Base-by-base conservation (phyloP, 30 jellyfish, hydroid and myxozoan genomes). In the Morbakka virulenta region DNA sequence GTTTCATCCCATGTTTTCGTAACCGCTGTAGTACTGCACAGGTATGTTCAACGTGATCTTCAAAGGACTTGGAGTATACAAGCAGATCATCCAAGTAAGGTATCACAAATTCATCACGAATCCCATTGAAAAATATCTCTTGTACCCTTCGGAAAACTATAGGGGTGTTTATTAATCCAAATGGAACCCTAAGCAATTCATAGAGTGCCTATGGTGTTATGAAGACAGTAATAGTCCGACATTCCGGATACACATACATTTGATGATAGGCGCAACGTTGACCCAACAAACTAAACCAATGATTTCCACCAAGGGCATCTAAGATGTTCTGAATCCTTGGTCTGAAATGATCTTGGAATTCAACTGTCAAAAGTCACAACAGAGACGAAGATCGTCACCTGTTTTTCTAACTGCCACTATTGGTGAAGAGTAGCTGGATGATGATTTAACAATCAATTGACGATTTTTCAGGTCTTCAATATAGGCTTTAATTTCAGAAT, bases 151-250 rank as follows among this genome's bases (percentile, higher is more conserved):
- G 87, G 87, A 76, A 76, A 17, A 64, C 86, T 3, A 76, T 87
- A n/a, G 87, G 87, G 51, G 85, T 17, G 64, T 64, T 67, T 27
- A 35, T 64, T 51, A 72, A 32, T 3, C 86, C 87, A 57, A 76
- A 76, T 12, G 87, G 89, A 28, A 76, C 33, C 63, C 87, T 33
- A 17, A 41, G 13, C 57, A 41, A 41, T 41, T 41, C 17, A 35
- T 28, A 79, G 78, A 79, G 80, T 27, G 63, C 91, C 89, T 77
- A 67, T 26, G 90, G 90, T 28, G 90, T 79, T 20, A 34, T 47
- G 47, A 69, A 66, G 4, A 70, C 90, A 68, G 88, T 68, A 14
- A 28, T 20, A n/a, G 68, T 20, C 17, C 80, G 80, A 20, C 82
- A 69, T 26, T 79, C 85, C 35, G 50, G 63, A 21, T 34, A 49